A percentile compares a stretch with the other conserved stretches of the same genome.
Evolutionary conservation across 2,888 invertebrate species (phyloP).

Genomic region (Rhaphigaster nebulosa): DNA sequence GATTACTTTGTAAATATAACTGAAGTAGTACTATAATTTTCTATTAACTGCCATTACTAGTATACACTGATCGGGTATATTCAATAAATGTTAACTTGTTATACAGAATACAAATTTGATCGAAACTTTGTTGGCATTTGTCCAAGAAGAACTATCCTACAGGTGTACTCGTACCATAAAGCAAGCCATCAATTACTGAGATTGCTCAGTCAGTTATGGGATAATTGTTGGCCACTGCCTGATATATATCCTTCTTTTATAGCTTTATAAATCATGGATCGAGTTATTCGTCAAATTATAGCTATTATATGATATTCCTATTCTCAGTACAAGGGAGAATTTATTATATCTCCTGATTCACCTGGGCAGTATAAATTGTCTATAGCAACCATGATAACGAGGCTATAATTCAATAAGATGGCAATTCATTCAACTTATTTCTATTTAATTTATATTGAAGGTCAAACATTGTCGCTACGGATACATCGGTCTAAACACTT

Average conservation of each 20-base stretch:
- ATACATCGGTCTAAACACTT: too few relatives aligned
- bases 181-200: neutral
- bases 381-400: too few relatives aligned
- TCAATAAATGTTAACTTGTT: too few relatives aligned
- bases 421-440: too few relatives aligned
- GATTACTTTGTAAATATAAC: too few relatives aligned
- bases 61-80: too few relatives aligned
- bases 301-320: neutral
- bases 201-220: neutral
- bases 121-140: neutral
- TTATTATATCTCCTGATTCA: neutral
- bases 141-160: neutral
- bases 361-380: too few relatives aligned
- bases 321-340: neutral
- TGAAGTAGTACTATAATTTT: too few relatives aligned
- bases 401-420: too few relatives aligned
- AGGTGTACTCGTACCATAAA: neutral
- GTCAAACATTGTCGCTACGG: too few relatives aligned
- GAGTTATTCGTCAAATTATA: neutral
- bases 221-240: neutral
- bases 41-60: too few relatives aligned
- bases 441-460: too few relatives aligned
- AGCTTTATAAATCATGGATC: neutral
- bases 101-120: neutral
- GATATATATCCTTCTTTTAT: neutral